phyloP scores from a whole-genome alignment of 2,888 invertebrate genomes.

The Drymonia ruficornis region DNA sequence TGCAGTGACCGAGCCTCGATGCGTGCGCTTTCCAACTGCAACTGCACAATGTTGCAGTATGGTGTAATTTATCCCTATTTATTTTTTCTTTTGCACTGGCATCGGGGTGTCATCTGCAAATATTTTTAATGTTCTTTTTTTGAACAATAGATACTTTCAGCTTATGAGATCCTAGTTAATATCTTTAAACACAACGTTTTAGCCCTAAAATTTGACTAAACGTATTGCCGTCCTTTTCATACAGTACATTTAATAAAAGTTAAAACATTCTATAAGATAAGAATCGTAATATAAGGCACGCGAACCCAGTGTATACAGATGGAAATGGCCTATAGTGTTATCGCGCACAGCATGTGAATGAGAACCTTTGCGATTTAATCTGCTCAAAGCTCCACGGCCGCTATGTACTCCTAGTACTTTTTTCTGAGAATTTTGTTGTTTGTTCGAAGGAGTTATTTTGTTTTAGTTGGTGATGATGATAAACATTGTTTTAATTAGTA shows the following conservation, averaged over 20 bases:
- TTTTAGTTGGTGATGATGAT: no score
- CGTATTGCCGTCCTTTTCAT: no score
- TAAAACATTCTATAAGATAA: constrained; percentile 32
- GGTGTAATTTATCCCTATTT: constrained; percentile 4
- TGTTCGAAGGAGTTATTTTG: not conserved
- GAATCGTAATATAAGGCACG: constrained; percentile 42
- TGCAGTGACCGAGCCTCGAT: constrained; percentile 58
- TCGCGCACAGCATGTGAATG: constrained; percentile 59
- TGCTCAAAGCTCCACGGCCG: constrained; percentile 52
- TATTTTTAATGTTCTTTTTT: not conserved
- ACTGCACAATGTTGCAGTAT: constrained; percentile 8
- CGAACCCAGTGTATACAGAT: constrained; percentile 43
- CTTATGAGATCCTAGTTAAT: not conserved
- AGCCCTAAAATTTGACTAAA: no score
- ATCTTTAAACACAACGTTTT: no score
- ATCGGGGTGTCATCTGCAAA: no score
- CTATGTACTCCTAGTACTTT: constrained; percentile 54
- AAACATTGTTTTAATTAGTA: no score
- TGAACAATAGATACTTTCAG: not conserved
- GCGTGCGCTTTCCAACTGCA: constrained; percentile 40
- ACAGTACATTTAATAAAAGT: no score
- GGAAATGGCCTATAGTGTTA: constrained; percentile 54
- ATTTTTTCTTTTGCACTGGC: not conserved
- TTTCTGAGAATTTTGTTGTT: constrained; percentile 41
- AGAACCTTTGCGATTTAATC: constrained; percentile 69